Conservation (phyloP, 2,797 vertebrate genomes). For the Pseudochirops cupreus region DNA sequence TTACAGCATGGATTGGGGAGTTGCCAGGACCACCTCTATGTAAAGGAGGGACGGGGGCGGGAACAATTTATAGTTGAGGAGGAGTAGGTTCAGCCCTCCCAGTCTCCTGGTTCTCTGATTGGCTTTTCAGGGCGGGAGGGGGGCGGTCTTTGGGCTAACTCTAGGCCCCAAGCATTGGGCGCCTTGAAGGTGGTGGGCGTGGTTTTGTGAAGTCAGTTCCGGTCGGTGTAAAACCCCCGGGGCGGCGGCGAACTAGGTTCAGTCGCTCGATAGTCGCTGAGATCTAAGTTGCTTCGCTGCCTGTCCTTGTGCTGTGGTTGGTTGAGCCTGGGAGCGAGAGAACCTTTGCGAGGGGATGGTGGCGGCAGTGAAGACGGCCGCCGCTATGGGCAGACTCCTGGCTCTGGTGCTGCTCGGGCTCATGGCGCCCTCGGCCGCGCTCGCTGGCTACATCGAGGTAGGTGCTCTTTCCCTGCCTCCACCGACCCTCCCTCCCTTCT, state of each 20-base stretch:
- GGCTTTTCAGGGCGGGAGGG: background rate
- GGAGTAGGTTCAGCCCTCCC: background rate
- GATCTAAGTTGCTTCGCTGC: rapidly evolving
- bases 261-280: constrained; percentile 79
- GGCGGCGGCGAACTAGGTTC: constrained; percentile 68
- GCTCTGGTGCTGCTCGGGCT: constrained; percentile 88
- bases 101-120: constrained; percentile 1
- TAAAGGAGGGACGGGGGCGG: constrained; percentile 28
- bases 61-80: background rate
- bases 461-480: background rate
- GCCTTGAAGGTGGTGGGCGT: constrained; percentile 44
- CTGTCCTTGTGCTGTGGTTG: rapidly evolving
- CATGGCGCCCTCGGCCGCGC: constrained; percentile 86
- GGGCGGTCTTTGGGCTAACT: constrained; percentile 30
- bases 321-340: constrained; percentile 27
- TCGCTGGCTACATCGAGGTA: constrained; percentile 96
- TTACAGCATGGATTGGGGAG: rapidly evolving
- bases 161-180: constrained; percentile 38
- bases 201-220: constrained; percentile 83
- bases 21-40: constrained; percentile 40
- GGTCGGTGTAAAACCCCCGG: constrained; percentile 74
- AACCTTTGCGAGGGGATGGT: constrained; percentile 71
- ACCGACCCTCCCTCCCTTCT: constrained; percentile 14
- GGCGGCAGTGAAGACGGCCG: constrained; percentile 54
- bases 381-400: constrained; percentile 85